phyloP scores from a whole-genome alignment of 2,113 vertebrate genomes.

The Gymnogyps californianus region DNA sequence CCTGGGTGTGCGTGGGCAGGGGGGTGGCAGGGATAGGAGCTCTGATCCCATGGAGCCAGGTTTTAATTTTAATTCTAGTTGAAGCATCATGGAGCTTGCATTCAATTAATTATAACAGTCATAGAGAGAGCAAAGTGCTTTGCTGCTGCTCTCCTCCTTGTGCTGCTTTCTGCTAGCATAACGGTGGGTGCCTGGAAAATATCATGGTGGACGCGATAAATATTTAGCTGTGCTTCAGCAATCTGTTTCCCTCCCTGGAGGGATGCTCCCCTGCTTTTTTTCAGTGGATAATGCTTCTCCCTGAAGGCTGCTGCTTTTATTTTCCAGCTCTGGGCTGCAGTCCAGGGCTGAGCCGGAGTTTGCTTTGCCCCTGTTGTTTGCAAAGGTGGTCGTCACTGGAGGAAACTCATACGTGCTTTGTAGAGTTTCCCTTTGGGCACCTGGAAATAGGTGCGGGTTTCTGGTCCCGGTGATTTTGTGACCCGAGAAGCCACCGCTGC shows the following conservation, averaged over 20 bases:
- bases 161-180: neutral
- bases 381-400: neutral
- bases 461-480: neutral
- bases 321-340: neutral
- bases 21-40: neutral
- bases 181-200: neutral
- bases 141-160: neutral
- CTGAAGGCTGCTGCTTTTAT: neutral
- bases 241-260: neutral
- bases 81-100: accelerated
- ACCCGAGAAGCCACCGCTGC: neutral
- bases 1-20: neutral
- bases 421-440: neutral
- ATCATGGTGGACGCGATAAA: neutral
- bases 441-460: neutral
- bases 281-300: neutral
- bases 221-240: neutral
- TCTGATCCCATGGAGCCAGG: neutral
- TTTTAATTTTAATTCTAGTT: neutral
- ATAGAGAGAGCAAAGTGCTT: neutral
- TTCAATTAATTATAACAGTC: neutral
- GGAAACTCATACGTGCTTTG: neutral
- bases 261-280: neutral
- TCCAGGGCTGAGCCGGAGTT: neutral
- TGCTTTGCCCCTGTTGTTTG: neutral